Evolutionary conservation across 2,888 invertebrate genomes (phyloP).

Genomic region (Lobophora halterata): DNA sequence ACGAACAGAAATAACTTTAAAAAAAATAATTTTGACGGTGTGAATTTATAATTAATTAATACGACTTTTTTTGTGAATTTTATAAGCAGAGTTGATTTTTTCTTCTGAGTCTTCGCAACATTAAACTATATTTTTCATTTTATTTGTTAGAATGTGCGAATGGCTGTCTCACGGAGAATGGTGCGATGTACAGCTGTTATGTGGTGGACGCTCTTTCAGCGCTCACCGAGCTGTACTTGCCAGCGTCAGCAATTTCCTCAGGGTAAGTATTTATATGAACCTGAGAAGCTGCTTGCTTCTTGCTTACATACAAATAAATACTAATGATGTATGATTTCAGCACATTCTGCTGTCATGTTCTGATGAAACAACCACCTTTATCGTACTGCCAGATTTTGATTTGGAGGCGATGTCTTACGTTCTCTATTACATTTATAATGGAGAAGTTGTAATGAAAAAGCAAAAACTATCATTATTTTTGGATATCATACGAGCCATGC

Average conservation of each 20-base stretch:
- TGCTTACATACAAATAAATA: too few relatives aligned
- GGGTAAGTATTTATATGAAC: conserved; percentile 61
- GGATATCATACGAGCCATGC: conserved; percentile 73
- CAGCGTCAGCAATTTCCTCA: conserved; percentile 84
- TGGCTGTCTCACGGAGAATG: conserved; percentile 66
- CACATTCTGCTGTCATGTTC: conserved; percentile 54
- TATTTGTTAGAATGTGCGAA: conserved; percentile 52
- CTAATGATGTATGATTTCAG: conserved; percentile 42
- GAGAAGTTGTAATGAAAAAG: conserved; percentile 81
- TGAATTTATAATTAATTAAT: conserved; percentile 32
- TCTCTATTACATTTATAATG: conserved; percentile 85
- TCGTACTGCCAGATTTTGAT: conserved; percentile 84
- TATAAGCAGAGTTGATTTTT: too few relatives aligned
- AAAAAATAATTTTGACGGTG: conserved; percentile 44
- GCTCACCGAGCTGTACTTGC: conserved; percentile 85
- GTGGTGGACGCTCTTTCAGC: conserved; percentile 81
- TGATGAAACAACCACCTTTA: conserved; percentile 78
- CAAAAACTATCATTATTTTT: conserved; percentile 81
- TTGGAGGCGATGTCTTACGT: conserved; percentile 82
- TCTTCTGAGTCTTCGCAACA: too few relatives aligned
- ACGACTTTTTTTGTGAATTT: too few relatives aligned
- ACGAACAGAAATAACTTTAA: conserved; percentile 41
- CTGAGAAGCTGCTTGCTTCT: background rate
- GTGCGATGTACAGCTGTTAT: conserved; percentile 84
- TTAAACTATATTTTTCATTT: background rate